These are phyloP conservation scores for Aricia artaxerxes DNA, from an alignment of 2,888 invertebrate species.

Conservation along the genomic window DNA sequence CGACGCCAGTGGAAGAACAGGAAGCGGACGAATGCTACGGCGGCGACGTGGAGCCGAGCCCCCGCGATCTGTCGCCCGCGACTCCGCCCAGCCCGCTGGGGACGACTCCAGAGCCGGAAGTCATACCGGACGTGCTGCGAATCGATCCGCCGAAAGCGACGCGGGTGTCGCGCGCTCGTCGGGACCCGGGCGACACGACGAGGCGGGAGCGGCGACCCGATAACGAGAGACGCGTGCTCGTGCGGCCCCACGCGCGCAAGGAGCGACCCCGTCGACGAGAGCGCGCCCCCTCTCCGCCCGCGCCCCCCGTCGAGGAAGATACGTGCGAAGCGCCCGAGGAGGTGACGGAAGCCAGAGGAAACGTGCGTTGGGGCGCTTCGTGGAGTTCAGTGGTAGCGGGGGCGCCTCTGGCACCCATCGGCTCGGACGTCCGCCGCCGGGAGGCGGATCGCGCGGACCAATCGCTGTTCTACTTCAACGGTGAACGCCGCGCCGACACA, in stretches of 20 bases:
- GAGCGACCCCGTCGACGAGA: constrained; percentile 45
- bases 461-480: constrained; percentile 81
- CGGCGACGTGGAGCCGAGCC: constrained; percentile 46
- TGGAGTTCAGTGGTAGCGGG: constrained; percentile 66
- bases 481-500: constrained; percentile 56
- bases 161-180: constrained; percentile 39
- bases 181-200: constrained; percentile 40
- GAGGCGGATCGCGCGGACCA: constrained; percentile 54
- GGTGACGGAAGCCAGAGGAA: constrained; percentile 44
- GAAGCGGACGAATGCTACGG: constrained; percentile 43
- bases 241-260: constrained; percentile 44
- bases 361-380: constrained; percentile 60
- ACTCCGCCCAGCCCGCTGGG: constrained; percentile 19
- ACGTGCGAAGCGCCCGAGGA: constrained; percentile 50
- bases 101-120: constrained; percentile 8
- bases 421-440: constrained; percentile 62
- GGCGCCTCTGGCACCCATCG: constrained; percentile 61
- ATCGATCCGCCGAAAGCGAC: constrained; percentile 38
- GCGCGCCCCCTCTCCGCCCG: constrained; percentile 40
- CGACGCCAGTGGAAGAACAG: constrained; percentile 33
- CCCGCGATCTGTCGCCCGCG: constrained; percentile 35
- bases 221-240: constrained; percentile 36
- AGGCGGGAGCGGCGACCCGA: constrained; percentile 40
- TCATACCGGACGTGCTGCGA: constrained; percentile 20
- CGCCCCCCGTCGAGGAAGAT: constrained; percentile 40